Evolutionary conservation across 23 tunicate species (phyloP), one percentile per base, ranked within the genome.

Genomic region (Pegea sp.): DNA sequence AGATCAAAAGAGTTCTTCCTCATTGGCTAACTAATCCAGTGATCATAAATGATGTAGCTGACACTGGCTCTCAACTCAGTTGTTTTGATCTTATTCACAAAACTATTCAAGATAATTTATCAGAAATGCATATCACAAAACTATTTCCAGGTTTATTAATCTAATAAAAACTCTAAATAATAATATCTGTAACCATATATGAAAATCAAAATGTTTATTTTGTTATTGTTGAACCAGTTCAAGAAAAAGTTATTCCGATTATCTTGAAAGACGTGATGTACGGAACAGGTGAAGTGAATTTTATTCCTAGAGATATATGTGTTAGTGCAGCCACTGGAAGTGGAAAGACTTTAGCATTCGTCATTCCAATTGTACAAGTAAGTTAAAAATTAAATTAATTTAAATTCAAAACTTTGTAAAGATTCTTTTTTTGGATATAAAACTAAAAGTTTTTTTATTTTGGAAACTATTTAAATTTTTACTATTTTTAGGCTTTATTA

Each of bases 261-360:
- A 60, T 79, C 0, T 50, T 79, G 52, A 42, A 42, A 11, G 67
- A 48, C 31, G 24, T 57, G 3, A 53, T 19, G 8, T 59, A 30
- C 56, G 78, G 68, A 5, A 4, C 54, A 28, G 81, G 71, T 1
- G 56, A 53, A 22, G 52, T 56, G 20, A 65, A 28, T 20, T 64
- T 30, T 54, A 70, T 67, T 25, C 93, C 93, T 0, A 53, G 52
- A 59, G 93, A 79, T 54, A 44, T 79, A 1, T 79, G 93, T 53
- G 78, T 70, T 20, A 74, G 93, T 60, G 77, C 93, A 50, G 75
- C 93, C 30, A 79, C 93, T 24, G 93, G 93, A 0, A 79, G 93
- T 60, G 93, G 93, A 54, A 79, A 79, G 34, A 79, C 93, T 18
- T 21, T 79, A 24, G 78, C 78, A 23, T 79, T 79, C 65, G 93